Evolutionary conservation across 1,140 invertebrate genomes (phyloP).

Genomic region (Mizuhopecten yessoensis): DNA sequence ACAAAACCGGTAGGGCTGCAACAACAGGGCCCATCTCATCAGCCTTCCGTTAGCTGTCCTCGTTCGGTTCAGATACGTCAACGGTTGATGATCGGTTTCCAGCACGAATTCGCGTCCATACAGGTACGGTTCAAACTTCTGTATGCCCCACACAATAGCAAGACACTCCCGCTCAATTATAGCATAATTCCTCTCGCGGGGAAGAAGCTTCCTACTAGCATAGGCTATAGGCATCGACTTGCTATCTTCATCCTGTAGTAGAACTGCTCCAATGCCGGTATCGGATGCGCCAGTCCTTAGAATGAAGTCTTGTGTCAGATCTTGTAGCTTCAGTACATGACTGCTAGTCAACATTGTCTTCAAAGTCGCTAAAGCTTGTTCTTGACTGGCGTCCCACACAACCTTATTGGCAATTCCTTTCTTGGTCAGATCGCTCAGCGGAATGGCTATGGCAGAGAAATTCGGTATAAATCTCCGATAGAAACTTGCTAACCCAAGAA

Average conservation of each 20-base stretch:
- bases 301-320: constrained; percentile 47
- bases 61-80: no score
- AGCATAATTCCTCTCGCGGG: constrained; percentile 6
- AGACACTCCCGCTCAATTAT: constrained; percentile 48
- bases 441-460: no score
- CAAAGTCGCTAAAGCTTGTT: constrained; percentile 52
- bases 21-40: no score
- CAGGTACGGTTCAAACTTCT: no score
- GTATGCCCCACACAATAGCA: constrained; percentile 44
- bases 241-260: neutral
- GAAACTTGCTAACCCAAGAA: constrained; percentile 83
- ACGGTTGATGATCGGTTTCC: no score
- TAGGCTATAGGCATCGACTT: constrained; percentile 47
- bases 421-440: constrained; percentile 68
- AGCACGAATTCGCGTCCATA: no score
- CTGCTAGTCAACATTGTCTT: constrained; percentile 42
- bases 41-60: no score
- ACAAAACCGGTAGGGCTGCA: no score
- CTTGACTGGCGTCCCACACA: constrained; percentile 24
- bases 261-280: no score
- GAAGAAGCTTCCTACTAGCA: constrained; percentile 44
- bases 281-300: constrained; percentile 73
- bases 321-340: constrained; percentile 60
- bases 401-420: constrained; percentile 53
- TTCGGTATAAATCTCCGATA: constrained; percentile 84